Base-by-base conservation (phyloP, 2,888 invertebrate genomes). In the Dermolepida albohirtum region DNA sequence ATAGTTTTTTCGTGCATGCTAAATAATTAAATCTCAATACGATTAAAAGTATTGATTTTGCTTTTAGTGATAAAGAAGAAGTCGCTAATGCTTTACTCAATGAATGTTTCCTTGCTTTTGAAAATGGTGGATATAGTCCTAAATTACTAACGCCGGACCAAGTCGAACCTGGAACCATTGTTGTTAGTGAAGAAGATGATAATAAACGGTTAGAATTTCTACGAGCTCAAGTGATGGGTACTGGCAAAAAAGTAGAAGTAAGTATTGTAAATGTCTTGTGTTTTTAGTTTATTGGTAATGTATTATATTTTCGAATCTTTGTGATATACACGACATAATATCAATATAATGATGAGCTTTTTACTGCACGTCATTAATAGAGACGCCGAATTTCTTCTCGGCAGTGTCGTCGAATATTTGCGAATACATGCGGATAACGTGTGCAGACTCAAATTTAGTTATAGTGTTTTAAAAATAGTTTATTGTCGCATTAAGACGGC, bases 121-220 rank as follows among this genome's bases (percentile, higher is more conserved):
- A 88, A 63, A 80, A 87, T n/a, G 97, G 96, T 1, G 87, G 89
- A 40, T 98, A 98, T 84, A 94, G 94, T 77, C 98, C 97, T 0
- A 85, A 84, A 74, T 90, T 91, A 75, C 81, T 95, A 70, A 72
- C 83, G 1, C 78, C 86, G 0, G 84, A 85, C 39, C 89, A 90
- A 68, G 86, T 95, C 62, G 94, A 92, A 74, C 86, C 87, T 0
- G 95, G 90, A 67, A 92, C 94, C 5, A 86, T 94, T 72, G 87
- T 96, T 1, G 87, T 91, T 47, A 89, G 90, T 54, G 90, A 92
- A 73, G 89, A 87, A 62, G 92, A 94, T 69, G 97, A 97, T 81
- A 84, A 83, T 65, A 89, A 91, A 78, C 86, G 92, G 67, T 85
- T 96, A 52, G 89, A 90, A 73, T 91, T 89, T 82, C 89, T 92